Base-by-base conservation (phyloP, 2,797 vertebrate species). In the Amblyraja radiata region DNA sequence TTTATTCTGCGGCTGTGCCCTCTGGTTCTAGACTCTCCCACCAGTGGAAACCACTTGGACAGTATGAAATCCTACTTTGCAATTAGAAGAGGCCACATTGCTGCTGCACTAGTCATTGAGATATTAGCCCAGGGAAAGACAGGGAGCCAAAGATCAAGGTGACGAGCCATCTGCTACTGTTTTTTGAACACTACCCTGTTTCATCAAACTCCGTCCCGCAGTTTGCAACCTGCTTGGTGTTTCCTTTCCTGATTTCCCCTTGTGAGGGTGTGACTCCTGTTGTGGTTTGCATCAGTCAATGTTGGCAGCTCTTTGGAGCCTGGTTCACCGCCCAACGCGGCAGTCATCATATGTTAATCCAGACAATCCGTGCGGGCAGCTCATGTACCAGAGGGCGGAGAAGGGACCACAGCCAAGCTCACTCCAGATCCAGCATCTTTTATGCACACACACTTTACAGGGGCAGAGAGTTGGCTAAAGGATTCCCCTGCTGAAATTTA, bases 231-330 rank as follows among this genome's bases (percentile, higher is more conserved):
- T 63, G 16, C 83, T 65, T 58, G 16, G 58, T 18, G 7, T 65
- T 65, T 86, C 14, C 58, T 86, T 86, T n/a, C 61, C 6, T 32
- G 16, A 65, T 65, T 32, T 86, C 32, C 83, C n/a, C 83, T 86
- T 86, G 80, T 13, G 83, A 32, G 83, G 83, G 83, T 65, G 83
- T 83, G 83, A 65, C 28, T 65, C 83, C 63, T 65, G 83, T 86
- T n/a, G 28, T 4, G 68, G 18, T 65, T 86, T 86, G 58, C 13
- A 63, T 86, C 61, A 32, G 25, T 86, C 28, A 86, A 16, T 18
- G 58, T 61, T 65, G 58, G 83, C 83, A 65, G 61, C 83, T 61
- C 14, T 86, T n/a, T 86, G 83, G 83, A 63, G 13, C 83, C 28
- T 86, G 83, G 61, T 86, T 86, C 58, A 21, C 14, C 63, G 61